These are phyloP conservation scores for Hirtodrosophila alboralis DNA, from an alignment of 2,888 invertebrate species.

Conservation along the genomic window DNA sequence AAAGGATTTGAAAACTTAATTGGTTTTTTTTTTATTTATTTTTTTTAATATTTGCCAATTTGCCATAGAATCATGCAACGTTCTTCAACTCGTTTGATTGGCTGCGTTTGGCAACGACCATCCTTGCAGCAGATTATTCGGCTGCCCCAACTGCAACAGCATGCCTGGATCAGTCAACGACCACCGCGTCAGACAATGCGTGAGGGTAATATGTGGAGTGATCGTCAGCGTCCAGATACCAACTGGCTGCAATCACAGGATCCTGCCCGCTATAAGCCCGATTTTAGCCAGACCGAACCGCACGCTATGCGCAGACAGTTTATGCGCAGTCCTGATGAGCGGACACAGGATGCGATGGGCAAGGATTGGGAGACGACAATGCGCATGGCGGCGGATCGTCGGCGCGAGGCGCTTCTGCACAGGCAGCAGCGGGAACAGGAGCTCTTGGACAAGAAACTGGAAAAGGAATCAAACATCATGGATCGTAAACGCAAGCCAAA, in stretches of 20 bases:
- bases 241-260: conserved; percentile 48
- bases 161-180: not conserved
- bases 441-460: not conserved
- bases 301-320: conserved; percentile 43
- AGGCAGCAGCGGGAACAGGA: not conserved
- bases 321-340: conserved; percentile 59
- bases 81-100: conserved; percentile 19
- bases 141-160: not conserved
- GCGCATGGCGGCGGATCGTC: not conserved
- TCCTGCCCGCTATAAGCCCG: conserved; percentile 39
- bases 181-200: conserved; percentile 24
- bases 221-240: conserved; percentile 20
- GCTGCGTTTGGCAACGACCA: conserved; percentile 14
- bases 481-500: not conserved
- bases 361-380: conserved; percentile 41
- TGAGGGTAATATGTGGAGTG: conserved; percentile 55
- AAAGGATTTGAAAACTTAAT: too few relatives aligned
- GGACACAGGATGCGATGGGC: conserved; percentile 36
- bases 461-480: not conserved
- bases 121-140: not conserved
- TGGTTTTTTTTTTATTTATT: too few relatives aligned
- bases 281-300: conserved; percentile 54
- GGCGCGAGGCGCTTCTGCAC: not conserved
- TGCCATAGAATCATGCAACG: conserved; percentile 35
- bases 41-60: too few relatives aligned